Base-by-base conservation (phyloP, 2,797 vertebrate genomes). In the Acrocephalus scirpaceus region DNA sequence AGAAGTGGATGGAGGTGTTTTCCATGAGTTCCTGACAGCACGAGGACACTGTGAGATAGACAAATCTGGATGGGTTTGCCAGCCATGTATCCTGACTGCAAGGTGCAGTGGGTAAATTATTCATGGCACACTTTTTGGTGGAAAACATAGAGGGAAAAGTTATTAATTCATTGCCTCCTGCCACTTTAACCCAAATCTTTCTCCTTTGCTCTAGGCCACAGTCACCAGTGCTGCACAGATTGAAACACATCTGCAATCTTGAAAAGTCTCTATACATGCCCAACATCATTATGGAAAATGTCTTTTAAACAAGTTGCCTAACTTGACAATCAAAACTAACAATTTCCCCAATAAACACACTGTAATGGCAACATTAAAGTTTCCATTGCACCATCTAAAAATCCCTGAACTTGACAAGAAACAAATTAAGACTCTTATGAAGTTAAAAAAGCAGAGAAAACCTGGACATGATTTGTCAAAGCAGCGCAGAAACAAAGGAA, bases 81-180 rank as follows among this genome's bases (percentile, higher is more conserved):
- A 54, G 27, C 14, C 2, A 0, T 26, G 13, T 23, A n/a, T 36
- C 44, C 53, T 42, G 12, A 61, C 10, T 21, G 13, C 1, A 1
- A 20, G 20, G 22, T n/a, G 57, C 30, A 65, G 13, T 65, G 8
- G 25, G 5, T 1, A 87, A 89, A 76, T 64, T 45, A 45, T 53
- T 71, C 4, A 1, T 25, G 10, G 27, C 15, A 4, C 7, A 21
- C 2, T 54, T 85, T 64, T 58, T 19, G 3, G 25, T 54, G 10
- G 45, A 64, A 61, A 90, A 47, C 10, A 5, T 6, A 22, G 8
- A 5, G 4, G 4, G 0, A 0, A 73, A 47, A 8, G 0, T 50
- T 71, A 72, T 27, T 32, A 11, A 17, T 45, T 77, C 57, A 14
- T 54, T 66, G 15, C 5, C 42, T 88, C 8, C 26, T 65, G 77